Evolutionary conservation across 1,140 invertebrate genomes (phyloP), one percentile per base, ranked within the genome.

Genomic region (Vanessa atalanta): DNA sequence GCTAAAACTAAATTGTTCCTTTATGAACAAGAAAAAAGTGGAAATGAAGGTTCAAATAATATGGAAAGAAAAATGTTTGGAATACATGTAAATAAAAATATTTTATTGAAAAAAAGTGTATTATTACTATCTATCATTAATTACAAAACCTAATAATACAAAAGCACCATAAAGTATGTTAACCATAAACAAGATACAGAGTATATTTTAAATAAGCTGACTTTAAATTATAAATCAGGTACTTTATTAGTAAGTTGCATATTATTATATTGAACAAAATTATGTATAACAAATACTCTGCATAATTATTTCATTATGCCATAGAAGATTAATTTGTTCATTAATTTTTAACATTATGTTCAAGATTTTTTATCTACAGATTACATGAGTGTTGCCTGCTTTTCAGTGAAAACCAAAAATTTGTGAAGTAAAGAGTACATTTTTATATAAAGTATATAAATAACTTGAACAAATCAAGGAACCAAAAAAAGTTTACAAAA

Each of bases 1-100:
- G 37, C 31, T 79, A 4, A 84, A 83, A 76, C 64, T 90, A 1
- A 75, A 79, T 64, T 75, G 77, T 26, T 65, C 71, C 23, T 26
- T 80, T 7, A 61, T 77, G 20, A 84, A 84, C 12, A 83, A 80
- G 37, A 86, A 79, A 61, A 91, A 90, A 79, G 77, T 92, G 37
- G 79, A 88, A 76, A 88, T 75, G 48, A 90, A 88, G 77, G 79
- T 89, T 31, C 37, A 87, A 76, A 88, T 83, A 71, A 83, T 92
- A 76, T 93, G 91, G 91, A 76, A 87, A 72, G 81, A 88, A 73
- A 93, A 91, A 85, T 93, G 90, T 84, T 75, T 87, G 50, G 84
- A 89, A 47, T 82, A 76, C 75, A 70, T 79, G 78, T 85, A 83
- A 88, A 85, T 75, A 68, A 73, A 71, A 82, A 48, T 70, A 48